These are phyloP conservation scores for Microtus californicus DNA, from an alignment of 2,797 vertebrate genomes.

Conservation along the genomic window DNA sequence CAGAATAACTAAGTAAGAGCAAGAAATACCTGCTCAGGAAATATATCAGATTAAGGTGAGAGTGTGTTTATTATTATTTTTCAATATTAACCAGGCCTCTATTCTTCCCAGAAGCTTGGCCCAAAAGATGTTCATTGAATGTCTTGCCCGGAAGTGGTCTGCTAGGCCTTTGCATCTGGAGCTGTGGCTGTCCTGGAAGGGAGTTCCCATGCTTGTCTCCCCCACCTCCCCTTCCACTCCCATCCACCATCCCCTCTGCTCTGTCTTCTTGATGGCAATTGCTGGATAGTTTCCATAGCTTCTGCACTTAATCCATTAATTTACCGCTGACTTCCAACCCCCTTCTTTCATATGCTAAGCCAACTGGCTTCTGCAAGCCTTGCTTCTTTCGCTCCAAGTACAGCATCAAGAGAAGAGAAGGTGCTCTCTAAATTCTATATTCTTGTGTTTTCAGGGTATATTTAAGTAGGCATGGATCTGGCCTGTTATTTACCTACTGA, in stretches of 20 bases:
- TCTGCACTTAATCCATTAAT: background rate
- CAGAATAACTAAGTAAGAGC: slow-evolving; percentile 20
- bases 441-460: slow-evolving; percentile 28
- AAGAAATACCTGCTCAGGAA: background rate
- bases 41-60: background rate
- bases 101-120: slow-evolving; percentile 33
- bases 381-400: background rate
- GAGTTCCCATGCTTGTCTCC: background rate
- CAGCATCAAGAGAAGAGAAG: background rate
- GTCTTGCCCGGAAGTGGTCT: background rate
- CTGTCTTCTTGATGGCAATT: background rate
- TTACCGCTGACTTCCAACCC: background rate
- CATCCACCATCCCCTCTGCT: background rate
- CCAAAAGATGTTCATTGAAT: background rate
- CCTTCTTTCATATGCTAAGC: background rate
- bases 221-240: background rate
- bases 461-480: background rate
- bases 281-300: background rate
- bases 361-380: background rate
- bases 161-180: background rate
- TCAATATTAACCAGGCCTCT: background rate
- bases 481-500: slow-evolving; percentile 47
- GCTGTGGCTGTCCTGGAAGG: background rate
- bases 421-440: background rate
- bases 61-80: background rate